These are phyloP conservation scores for Tamandua tetradactyla DNA, from an alignment of 2,797 vertebrate species.

Conservation along the genomic window DNA sequence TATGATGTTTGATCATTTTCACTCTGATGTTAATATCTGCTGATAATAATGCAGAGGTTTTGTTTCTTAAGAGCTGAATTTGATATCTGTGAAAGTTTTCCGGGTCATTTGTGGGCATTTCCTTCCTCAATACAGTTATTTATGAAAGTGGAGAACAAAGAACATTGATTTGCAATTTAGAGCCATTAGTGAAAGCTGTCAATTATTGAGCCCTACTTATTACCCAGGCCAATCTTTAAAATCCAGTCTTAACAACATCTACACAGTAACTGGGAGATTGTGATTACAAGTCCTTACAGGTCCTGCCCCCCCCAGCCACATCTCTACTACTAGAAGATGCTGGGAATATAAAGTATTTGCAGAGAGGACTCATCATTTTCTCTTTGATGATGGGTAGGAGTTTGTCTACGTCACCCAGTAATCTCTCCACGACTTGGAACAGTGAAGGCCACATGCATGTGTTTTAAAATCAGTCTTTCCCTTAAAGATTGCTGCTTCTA, in stretches of 20 bases:
- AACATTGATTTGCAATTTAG: slow-evolving; percentile 20
- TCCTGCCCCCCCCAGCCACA: rapidly evolving
- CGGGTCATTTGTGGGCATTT: background rate
- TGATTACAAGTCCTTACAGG: background rate
- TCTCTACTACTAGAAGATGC: background rate
- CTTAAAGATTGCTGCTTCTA: background rate
- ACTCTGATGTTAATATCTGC: background rate
- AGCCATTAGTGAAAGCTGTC: background rate
- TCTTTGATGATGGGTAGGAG: background rate
- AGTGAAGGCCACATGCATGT: too few species aligned
- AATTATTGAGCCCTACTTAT: background rate
- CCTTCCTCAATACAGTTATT: background rate
- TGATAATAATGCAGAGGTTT: background rate
- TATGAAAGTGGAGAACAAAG: slow-evolving; percentile 4
- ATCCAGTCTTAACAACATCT: background rate
- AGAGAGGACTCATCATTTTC: background rate
- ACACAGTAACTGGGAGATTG: background rate
- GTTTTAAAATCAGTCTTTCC: background rate
- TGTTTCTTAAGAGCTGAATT: background rate
- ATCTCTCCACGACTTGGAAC: background rate
- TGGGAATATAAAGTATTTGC: background rate
- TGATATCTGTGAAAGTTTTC: background rate
- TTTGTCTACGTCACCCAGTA: background rate
- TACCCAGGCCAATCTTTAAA: background rate
- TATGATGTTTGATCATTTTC: background rate